Base-by-base conservation (phyloP, 1,140 invertebrate genomes). In the Cephus cinctus region DNA sequence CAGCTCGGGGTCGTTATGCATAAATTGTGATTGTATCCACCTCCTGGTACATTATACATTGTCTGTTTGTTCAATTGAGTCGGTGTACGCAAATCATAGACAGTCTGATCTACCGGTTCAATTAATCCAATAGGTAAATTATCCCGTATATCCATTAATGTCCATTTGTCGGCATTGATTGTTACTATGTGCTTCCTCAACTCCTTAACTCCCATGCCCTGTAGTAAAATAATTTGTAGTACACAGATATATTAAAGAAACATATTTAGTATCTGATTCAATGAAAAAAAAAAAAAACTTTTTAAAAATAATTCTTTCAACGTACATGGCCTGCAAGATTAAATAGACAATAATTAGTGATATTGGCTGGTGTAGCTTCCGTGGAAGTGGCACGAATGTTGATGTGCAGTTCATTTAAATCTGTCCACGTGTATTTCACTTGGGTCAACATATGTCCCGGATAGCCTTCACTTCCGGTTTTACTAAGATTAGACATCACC, bases 11-110 rank as follows among this genome's bases (percentile, higher is more conserved):
- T 71, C 38, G 72, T 80, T 8, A 90, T 68, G 53, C 86, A 87
- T 59, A 86, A 90, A 65, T 90, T 92, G 56, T 90, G 83, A 72
- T 94, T 89, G 63, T 81, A 94, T 2, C 90, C 86, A 32, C 69
- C 54, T 5, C 73, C 71, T 5, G 72, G 54, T 20, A 80, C 63
- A 31, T 71, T 62, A 30, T 66, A 59, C 11, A 82, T 69, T 23
- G 71, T 68, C 42, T 77, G 65, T 20, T 72, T 61, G 19, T 78
- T 82, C 5, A 87, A 59, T 30, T 77, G 69, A 30, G 61, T 76
- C 1, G 81, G 77, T 2, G 76, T 68, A 5, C 85, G 79, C 2
- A 96, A 71, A 71, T 96, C 92, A 63, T 80, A 89, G 0, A 76
- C 56, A 0, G 85, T 87, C 1, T 80, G 81, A 1, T 79, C 77